These are phyloP conservation scores for Botrylloides violaceus DNA, from an alignment of 23 tunicate genomes.

Conservation along the genomic window DNA sequence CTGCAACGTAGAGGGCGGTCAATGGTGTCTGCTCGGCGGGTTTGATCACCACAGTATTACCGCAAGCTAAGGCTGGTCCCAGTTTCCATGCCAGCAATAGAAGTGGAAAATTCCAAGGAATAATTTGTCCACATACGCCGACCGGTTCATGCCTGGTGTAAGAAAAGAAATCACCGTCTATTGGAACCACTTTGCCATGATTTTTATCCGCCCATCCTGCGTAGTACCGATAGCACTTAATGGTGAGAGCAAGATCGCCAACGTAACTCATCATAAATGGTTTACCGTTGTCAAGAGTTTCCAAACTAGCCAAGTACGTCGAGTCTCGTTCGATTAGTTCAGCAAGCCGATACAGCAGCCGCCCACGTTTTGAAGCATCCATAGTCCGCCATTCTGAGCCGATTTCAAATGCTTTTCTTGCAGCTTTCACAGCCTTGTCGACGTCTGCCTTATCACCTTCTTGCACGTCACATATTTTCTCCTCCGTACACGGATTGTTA, in stretches of 20 bases:
- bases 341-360: slow-evolving; percentile 24
- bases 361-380: slow-evolving; percentile 60
- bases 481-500: slow-evolving; percentile 45
- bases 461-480: slow-evolving; percentile 55
- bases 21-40: slow-evolving; percentile 99
- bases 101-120: slow-evolving; percentile 98
- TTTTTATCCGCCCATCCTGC: slow-evolving; percentile 97
- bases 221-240: slow-evolving; percentile 85
- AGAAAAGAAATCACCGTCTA: slow-evolving; percentile 59
- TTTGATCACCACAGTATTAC: slow-evolving; percentile 92
- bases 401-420: slow-evolving; percentile 31
- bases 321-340: slow-evolving; percentile 37
- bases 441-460: slow-evolving; percentile 61
- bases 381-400: slow-evolving; percentile 43
- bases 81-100: slow-evolving; percentile 97
- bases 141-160: slow-evolving; percentile 90
- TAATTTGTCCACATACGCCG: slow-evolving; percentile 92
- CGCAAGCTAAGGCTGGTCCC: slow-evolving; percentile 85
- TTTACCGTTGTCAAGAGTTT: slow-evolving; percentile 98
- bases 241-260: slow-evolving; percentile 59
- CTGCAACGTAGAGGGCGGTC: slow-evolving; percentile 83
- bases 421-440: slow-evolving; percentile 32
- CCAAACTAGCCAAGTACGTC: slow-evolving; percentile 57
- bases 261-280: slow-evolving; percentile 65
- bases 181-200: slow-evolving; percentile 89